Evolutionary conservation across 2,113 vertebrate species (phyloP), one percentile per base, ranked within the genome.

Genomic region (Oxyruncus cristatus): DNA sequence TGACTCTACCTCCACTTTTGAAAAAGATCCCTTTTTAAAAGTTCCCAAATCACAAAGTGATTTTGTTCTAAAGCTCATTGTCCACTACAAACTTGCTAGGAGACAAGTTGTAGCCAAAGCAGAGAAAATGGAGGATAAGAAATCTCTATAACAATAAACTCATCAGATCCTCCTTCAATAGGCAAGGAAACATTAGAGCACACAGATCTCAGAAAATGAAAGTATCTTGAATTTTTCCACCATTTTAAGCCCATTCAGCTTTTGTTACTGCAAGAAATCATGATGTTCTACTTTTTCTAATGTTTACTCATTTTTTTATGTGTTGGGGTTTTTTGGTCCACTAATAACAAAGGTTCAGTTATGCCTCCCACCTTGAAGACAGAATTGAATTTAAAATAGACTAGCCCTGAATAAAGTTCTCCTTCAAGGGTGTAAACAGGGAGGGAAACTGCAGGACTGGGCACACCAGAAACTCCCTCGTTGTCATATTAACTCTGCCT

Each of bases 291-390:
- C 59, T 63, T 91, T 81, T 14, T 72, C 7, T 91, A 66, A 46
- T 16, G 17, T 55, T 66, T 32, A 41, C 17, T 33, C 2, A 12
- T 42, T 37, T 75, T 82, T 80, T 70, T 8, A 22, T 0, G 0
- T 52, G 21, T 14, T 83, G 24, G 11, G 5, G 11, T 65, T 39
- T 62, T 78, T 86, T 42, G 4, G 3, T 72, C 24, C 11, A 9
- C 53, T 72, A 91, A 61, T 41, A 88, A 35, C 11, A 50, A 89
- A 61, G 18, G 7, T 70, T 33, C 77, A 93, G 55, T 19, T 59
- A 23, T 39, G 17, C 18, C 74, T 86, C 46, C 44, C 12, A 58
- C 18, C 14, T 67, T 71, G 56, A 82, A 87, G 33, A 18, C 27
- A 59, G 42, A 71, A 55, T 72, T 24, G 0, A 53, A 49, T 78